These are phyloP conservation scores for Catamblyrhynchus diadema DNA, from an alignment of 2,797 vertebrate species.

Conservation along the genomic window DNA sequence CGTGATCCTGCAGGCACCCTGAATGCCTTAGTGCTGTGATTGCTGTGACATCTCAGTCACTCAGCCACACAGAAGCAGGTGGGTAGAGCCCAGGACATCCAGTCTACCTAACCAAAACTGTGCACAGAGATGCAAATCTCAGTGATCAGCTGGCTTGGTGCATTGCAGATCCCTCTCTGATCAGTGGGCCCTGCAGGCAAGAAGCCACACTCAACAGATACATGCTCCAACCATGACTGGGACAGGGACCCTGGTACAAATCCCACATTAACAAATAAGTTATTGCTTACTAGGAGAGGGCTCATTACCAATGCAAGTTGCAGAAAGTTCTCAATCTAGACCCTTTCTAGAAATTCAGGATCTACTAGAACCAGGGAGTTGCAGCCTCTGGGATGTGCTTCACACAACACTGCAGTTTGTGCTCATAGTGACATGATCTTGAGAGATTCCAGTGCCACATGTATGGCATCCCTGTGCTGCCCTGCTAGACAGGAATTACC, in stretches of 20 bases:
- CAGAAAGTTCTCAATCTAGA: background rate
- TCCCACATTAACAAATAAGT: background rate
- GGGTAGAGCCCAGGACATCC: background rate
- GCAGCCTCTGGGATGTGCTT: background rate
- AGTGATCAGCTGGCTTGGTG: background rate
- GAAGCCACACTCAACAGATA: background rate
- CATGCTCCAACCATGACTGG: background rate
- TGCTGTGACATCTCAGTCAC: background rate
- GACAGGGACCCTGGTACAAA: background rate
- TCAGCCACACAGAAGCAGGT: background rate
- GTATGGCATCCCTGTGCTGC: background rate
- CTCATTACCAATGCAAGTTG: background rate
- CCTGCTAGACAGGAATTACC: background rate
- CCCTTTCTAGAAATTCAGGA: background rate
- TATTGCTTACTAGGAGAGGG: background rate
- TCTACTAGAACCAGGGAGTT: background rate
- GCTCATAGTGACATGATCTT: rapidly evolving
- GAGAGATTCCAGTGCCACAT: background rate
- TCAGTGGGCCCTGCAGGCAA: background rate
- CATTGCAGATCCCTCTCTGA: background rate
- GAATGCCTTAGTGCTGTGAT: rapidly evolving
- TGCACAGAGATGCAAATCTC: background rate
- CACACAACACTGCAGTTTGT: rapidly evolving
- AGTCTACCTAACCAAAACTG: rapidly evolving
- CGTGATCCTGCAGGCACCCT: background rate